A percentile compares a stretch with the other conserved stretches of the same genome.
Conservation (phyloP, 2,888 invertebrate genomes). For the Girardia tigrina region DNA sequence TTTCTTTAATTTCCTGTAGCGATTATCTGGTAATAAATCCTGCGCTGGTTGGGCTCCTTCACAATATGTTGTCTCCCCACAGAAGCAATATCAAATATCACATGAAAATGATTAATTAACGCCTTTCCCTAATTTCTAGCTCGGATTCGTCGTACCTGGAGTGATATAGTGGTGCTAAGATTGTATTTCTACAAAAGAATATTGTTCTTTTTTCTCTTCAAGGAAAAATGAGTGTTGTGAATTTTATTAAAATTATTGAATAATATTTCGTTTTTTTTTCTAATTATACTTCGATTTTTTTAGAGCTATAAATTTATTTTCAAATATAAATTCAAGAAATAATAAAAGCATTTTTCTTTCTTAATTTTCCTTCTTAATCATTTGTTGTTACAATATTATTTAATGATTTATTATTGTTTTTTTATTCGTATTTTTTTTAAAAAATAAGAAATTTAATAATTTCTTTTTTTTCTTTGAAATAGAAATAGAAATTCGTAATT, state of each 20-base stretch:
- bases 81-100: conserved; percentile 6
- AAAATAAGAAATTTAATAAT: too few relatives aligned
- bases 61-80: background rate
- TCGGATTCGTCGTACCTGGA: conserved; percentile 8
- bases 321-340: too few relatives aligned
- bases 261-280: too few relatives aligned
- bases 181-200: conserved; percentile 18
- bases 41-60: background rate
- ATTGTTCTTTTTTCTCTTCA: background rate
- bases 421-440: too few relatives aligned
- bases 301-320: too few relatives aligned
- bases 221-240: background rate
- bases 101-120: conserved; percentile 23
- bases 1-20: conserved; percentile 18
- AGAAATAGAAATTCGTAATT: too few relatives aligned
- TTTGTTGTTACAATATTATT: too few relatives aligned
- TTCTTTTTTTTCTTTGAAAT: too few relatives aligned
- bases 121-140: background rate
- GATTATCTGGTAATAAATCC: conserved; percentile 23
- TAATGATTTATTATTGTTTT: too few relatives aligned
- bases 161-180: conserved; percentile 13
- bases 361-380: too few relatives aligned
- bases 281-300: too few relatives aligned
- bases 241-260: background rate
- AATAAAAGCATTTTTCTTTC: too few relatives aligned